Evolutionary conservation across 1,140 invertebrate genomes (phyloP).

Genomic region (Ostrea edulis): DNA sequence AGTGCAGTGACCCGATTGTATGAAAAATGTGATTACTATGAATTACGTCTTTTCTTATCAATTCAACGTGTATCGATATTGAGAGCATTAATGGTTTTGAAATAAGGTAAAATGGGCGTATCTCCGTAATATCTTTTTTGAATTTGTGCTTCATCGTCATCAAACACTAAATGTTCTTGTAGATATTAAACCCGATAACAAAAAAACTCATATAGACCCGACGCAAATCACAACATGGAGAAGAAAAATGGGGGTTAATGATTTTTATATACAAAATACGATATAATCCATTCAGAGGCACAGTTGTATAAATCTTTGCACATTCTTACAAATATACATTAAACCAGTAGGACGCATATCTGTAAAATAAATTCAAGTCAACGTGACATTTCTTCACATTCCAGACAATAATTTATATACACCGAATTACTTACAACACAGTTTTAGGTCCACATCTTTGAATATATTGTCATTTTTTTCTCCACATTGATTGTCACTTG

Average conservation of each 20-base stretch:
- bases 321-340: conserved; percentile 5
- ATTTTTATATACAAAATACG: conserved; percentile 34
- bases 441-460: not conserved
- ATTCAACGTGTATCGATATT: conserved; percentile 23
- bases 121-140: conserved; percentile 31
- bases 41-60: conserved; percentile 32
- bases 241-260: not conserved
- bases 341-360: not conserved
- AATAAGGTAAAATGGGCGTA: conserved; percentile 38
- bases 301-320: not conserved
- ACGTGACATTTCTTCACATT: not conserved
- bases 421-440: not conserved
- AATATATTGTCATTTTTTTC: not conserved
- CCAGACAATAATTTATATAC: conserved; percentile 9
- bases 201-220: not conserved
- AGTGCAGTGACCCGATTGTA: conserved; percentile 21
- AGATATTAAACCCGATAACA: conserved; percentile 26
- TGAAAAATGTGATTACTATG: conserved; percentile 20
- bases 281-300: not conserved
- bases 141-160: conserved; percentile 24
- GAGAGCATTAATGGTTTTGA: conserved; percentile 32
- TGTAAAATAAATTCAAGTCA: conserved; percentile 3
- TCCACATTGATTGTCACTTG: conserved; percentile 53
- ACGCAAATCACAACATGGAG: conserved; percentile 13
- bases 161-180: conserved; percentile 32